A percentile compares a stretch with the other conserved stretches of the same genome.
Evolutionary conservation across 2,113 vertebrate genomes (phyloP).

Genomic region (Heterochromis multidens): DNA sequence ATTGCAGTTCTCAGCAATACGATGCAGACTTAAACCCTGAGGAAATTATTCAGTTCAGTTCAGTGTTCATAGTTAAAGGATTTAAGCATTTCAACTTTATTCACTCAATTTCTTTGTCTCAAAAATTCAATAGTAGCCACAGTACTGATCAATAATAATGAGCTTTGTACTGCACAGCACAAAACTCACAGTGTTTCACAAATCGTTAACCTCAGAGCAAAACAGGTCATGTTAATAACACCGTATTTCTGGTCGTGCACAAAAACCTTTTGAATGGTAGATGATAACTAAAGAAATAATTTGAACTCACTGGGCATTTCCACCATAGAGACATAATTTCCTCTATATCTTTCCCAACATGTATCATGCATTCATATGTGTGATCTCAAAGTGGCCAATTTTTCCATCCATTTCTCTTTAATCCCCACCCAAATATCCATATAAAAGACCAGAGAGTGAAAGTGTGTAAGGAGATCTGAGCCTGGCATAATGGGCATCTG

Average conservation of each 20-base stretch:
- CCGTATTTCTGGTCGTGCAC: neutral
- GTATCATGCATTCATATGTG: neutral
- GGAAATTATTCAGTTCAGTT: neutral
- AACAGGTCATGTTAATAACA: neutral
- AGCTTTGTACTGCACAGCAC: neutral
- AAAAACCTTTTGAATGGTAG: neutral
- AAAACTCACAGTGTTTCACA: neutral
- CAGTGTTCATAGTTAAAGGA: neutral
- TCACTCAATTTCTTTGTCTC: neutral
- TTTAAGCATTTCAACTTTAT: neutral
- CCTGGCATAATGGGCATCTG: neutral
- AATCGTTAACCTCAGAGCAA: neutral
- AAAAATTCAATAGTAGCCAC: neutral
- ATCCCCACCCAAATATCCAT: neutral
- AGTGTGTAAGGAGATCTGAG: constrained; percentile 26
- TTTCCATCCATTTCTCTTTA: neutral
- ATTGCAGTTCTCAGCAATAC: neutral
- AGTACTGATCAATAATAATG: neutral
- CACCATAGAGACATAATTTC: neutral
- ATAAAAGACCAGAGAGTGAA: constrained; percentile 34
- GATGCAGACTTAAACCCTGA: neutral
- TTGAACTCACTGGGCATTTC: neutral
- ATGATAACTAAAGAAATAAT: neutral
- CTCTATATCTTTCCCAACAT: neutral
- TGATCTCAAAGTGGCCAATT: constrained; percentile 14